Base-by-base conservation (phyloP, 2,797 vertebrate species). In the Propithecus perrieri region DNA sequence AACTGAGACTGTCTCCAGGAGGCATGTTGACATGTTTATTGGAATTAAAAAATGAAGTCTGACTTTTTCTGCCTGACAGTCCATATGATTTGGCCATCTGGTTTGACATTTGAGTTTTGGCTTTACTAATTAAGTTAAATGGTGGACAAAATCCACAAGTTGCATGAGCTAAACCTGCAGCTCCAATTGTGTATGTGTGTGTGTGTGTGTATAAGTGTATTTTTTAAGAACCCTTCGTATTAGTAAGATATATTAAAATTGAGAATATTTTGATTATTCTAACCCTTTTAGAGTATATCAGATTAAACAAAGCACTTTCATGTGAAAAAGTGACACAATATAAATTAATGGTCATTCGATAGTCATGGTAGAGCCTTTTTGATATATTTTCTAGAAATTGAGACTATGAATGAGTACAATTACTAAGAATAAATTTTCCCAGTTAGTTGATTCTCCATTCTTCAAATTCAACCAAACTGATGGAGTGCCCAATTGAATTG, bases 91-190 rank as follows among this genome's bases (percentile, higher is more conserved):
- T 92, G 89, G 53, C 3, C 55, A 65, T 65, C 69, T 63, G 38
- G 22, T 59, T 59, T 85, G 38, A 81, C 28, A 71, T 38, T 28
- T 48, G 35, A 43, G 22, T 65, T 95, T 88, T 61, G 57, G 35
- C 18, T 89, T 84, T 59, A 79, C 55, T 61, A 90, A 76, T 59
- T 74, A 90, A 65, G 43, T 80, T 90, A 85, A 89, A 87, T 24
- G 11, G 41, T 72, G 3, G 33, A 78, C 35, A 90, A 95, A 53
- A 85, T 81, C 26, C 11, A 1, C 35, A 94, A 78, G 13, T 7
- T 79, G 65, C 88, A 80, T 71, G 50, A 61, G 55, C 17, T 75
- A 63, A 93, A 85, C 75, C 67, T 85, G n/a, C n/a, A 95, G 30
- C 50, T 89, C 26, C 6, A 26, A 69, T 26, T 61, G 33, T 57